Evolutionary conservation across 2,113 vertebrate genomes (phyloP).

Genomic region (Buteo buteo): DNA sequence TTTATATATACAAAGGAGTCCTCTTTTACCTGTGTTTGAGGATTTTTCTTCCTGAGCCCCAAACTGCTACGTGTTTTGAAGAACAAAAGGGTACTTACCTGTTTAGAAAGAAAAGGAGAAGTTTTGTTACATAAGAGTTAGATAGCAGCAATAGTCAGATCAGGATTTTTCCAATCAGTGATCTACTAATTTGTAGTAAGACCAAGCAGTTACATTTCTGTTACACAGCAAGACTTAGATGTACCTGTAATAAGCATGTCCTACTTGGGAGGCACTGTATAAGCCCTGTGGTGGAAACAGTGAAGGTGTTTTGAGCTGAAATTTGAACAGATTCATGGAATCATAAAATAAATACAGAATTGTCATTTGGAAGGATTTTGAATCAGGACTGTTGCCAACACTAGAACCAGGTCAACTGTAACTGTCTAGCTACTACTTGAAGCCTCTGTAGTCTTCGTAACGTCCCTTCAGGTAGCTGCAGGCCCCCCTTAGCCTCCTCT

Average conservation of each 20-base stretch:
- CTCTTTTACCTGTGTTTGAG: neutral
- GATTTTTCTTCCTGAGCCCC: neutral
- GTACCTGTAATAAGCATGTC: neutral
- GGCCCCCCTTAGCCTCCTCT: neutral
- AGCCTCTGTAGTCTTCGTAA: neutral
- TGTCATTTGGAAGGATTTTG: neutral
- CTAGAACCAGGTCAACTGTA: neutral
- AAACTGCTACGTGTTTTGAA: neutral
- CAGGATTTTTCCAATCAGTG: neutral
- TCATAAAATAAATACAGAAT: neutral
- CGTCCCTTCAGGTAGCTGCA: neutral
- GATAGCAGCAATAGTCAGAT: neutral
- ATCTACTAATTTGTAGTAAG: neutral
- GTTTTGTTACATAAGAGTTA: neutral
- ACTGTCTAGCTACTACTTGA: neutral
- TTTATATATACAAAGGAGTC: neutral
- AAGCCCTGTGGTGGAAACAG: neutral
- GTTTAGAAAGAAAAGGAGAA: neutral
- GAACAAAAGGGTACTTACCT: neutral
- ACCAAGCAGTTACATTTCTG: neutral
- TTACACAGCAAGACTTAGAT: neutral
- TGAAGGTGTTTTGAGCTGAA: neutral
- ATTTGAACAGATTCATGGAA: neutral
- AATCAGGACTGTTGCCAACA: neutral
- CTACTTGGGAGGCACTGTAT: neutral